Percentiles rank a stretch among this genome's conserved stretches.
phyloP scores from a whole-genome alignment of 2,888 invertebrate species.

The Doris montereyensis region DNA sequence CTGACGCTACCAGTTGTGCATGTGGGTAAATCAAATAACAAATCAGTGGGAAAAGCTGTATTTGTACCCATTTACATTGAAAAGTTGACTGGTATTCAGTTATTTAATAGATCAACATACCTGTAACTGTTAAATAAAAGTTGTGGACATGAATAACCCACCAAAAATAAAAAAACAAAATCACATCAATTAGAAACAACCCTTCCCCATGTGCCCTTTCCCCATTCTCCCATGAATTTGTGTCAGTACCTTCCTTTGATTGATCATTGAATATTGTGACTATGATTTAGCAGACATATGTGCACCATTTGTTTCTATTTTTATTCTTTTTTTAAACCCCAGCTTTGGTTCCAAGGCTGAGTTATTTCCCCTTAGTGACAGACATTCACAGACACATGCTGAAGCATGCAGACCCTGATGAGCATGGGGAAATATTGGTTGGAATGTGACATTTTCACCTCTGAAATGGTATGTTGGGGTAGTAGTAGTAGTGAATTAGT shows the following conservation, averaged over 20 bases:
- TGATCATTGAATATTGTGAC: background rate
- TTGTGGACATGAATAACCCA: no score
- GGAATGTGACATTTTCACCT: constrained; percentile 91
- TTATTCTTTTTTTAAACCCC: constrained; percentile 48
- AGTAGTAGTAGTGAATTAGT: no score
- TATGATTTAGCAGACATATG: background rate
- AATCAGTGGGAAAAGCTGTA: no score
- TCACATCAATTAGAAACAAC: background rate
- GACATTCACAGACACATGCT: constrained; percentile 91
- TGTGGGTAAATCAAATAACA: no score
- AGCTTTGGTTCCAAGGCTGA: constrained; percentile 92
- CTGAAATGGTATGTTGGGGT: constrained; percentile 85
- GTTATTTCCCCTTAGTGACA: constrained; percentile 94
- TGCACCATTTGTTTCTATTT: background rate
- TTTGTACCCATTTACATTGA: no score
- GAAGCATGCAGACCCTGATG: constrained; percentile 80
- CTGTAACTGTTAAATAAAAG: no score
- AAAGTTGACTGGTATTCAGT: no score
- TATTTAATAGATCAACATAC: no score
- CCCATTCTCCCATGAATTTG: background rate
- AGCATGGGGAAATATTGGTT: constrained; percentile 87
- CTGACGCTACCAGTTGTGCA: no score
- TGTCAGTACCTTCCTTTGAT: background rate
- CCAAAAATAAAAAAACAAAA: no score
- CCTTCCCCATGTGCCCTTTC: background rate